Base-by-base conservation (phyloP, 92 coral and sea anemone genomes). In the Scolanthus callimorphus region DNA sequence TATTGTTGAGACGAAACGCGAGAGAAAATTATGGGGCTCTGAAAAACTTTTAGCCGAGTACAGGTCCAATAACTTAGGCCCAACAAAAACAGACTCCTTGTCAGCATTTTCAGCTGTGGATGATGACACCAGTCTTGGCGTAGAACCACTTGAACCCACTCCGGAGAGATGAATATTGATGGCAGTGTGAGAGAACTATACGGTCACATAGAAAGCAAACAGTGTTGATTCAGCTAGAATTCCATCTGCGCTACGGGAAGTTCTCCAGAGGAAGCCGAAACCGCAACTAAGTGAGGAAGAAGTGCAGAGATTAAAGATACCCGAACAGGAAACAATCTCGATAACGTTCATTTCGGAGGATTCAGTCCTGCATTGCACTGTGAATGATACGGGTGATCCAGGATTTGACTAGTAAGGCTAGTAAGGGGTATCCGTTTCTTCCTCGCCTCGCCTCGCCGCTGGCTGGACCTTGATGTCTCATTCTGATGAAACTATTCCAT, bases 1-100 rank as follows among this genome's bases (percentile, higher is more conserved):
- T n/a, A n/a, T n/a, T n/a, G n/a, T n/a, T n/a, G 41, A 53, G 27
- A 8, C 59, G 12, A 0, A 25, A 22, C 22, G 59, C 17, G 59
- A 53, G 26, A 53, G 59, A 27, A 53, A 53, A 27, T 17, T 53
- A 27, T 53, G 59, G 37, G 59, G 30, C 22, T 53, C 59, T 23
- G 59, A 53, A 2, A 27, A 24, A 2, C 30, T 53, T 21, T 24
- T 24, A 31, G 30, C 26, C 1, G 15, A 53, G 28, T 53, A 53
- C 34, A 2, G 30, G 27, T 1, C 3, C 26, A 31, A 31, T 24
- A 27, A 1, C 29, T 15, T 53, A 31, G 59, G 30, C 11, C 59
- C 37, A 1, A 53, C 39, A 27, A 34, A 34, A 34, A 34, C 41
- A 34, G 41, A 34, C 6, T 20, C 30, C 11, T 21, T 2, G 38